Base-by-base conservation (phyloP, 2,888 invertebrate species). In the Stomorhina lunata region DNA sequence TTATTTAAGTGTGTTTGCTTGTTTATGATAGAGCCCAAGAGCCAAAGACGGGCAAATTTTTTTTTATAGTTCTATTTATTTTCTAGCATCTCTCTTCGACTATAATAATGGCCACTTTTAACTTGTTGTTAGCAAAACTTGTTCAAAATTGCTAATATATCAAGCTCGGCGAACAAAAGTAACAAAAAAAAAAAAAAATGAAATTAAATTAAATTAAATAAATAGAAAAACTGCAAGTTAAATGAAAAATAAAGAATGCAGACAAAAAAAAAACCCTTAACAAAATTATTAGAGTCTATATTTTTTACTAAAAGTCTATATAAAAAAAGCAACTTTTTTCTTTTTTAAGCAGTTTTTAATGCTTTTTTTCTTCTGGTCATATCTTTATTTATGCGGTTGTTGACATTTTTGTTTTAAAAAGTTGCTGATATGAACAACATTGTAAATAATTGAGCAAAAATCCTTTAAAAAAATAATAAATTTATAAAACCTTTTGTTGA, bases 41-140 rank as follows among this genome's bases (percentile, higher is more conserved):
- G 55, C 69, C 69, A 78, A n/a, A 78, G 63, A 55, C 37, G 69
- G 69, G 17, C n/a, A 71, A 37, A 40, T 37, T 53, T 69, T 65
- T 69, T 71, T 43, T 59, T 34, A 59, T 65, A 57, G 25, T 34
- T 63, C 65, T 75, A 57, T 78, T 69, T 78, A 37, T 34, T 50
- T 61, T 61, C 50, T 32, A 61, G 55, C 20, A 48, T n/a, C 22
- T 32, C 45, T 65, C 10, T n/a, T n/a, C n/a, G n/a, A n/a, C 15
- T 40, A 34, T 10, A 17, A 50, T 71, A 71, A 82, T 82, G 78
- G 78, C 81, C 81, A 82, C 81, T 82, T 82, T 79, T 45, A 79
- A 82, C 69, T 82, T 79, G 81, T 79, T 82, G 79, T 82, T 73
- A 48, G n/a, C 45, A 69, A 82, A 82, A 69, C 78, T 79, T 69